Evolutionary conservation across 2,113 vertebrate genomes (phyloP).

Genomic region (Peromyscus maniculatus): DNA sequence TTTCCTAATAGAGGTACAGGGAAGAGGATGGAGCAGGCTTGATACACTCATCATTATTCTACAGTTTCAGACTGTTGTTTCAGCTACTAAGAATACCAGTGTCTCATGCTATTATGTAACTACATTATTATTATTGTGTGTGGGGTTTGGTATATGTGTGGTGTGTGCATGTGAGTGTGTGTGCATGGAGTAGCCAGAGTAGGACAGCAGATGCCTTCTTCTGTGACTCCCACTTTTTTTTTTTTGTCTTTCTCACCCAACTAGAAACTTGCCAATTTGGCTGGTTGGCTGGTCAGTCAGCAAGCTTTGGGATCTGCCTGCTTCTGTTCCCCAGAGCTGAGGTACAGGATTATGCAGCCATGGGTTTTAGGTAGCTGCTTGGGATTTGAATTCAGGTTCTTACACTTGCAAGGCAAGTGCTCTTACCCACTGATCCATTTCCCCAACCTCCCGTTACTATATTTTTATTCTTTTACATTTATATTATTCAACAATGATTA

Average conservation of each 20-base stretch:
- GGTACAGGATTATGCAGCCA: not conserved
- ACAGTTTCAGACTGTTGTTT: conserved; percentile 2
- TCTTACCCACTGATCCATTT: not conserved
- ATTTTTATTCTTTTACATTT: conserved; percentile 25
- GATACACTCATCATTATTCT: not conserved
- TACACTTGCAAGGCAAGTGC: not conserved
- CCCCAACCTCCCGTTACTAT: not conserved
- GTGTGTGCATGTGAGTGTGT: not conserved
- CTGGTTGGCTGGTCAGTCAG: not conserved
- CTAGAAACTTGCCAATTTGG: not conserved
- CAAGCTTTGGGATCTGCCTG: not conserved
- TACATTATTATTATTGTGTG: not conserved
- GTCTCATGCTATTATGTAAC: not conserved
- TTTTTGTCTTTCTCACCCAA: not conserved
- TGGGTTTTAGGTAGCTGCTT: not conserved
- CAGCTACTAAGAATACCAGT: not conserved
- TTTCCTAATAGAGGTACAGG: not conserved
- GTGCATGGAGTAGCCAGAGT: too few relatives aligned
- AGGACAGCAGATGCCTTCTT: not conserved
- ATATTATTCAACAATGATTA: not conserved
- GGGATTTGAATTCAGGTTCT: not conserved
- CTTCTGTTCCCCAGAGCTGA: not conserved
- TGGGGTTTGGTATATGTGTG: not conserved
- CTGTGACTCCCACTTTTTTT: not conserved
- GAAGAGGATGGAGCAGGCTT: not conserved